Base-by-base conservation (phyloP, 1,140 invertebrate species). In the Penaeus vannamei region DNA sequence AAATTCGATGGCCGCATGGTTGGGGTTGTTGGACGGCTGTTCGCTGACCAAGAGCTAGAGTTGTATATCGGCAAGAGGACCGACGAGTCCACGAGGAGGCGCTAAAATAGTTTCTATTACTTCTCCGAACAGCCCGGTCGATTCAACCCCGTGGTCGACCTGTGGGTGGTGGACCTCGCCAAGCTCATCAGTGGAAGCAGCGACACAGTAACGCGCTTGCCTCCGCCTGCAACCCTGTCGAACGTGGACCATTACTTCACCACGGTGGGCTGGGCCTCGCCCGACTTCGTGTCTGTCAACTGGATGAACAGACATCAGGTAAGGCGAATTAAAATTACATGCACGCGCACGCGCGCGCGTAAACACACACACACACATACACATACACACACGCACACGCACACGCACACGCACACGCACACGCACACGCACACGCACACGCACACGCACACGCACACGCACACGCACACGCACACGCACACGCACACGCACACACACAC, bases 231-330 rank as follows among this genome's bases (percentile, higher is more conserved):
- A 20, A 88, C 86, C 23, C 85, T 92, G 29, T 81, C 87, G 12
- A 59, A 92, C 90, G 94, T 94, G 14, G 95, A 96, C 90, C 94
- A 95, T 91, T 96, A 97, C 92, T 93, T 97, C 87, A 94, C 95
- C 8, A 93, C 95, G 84, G 97, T 98, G 0, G 93, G 94, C 46
- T 99, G 98, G 96, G 95, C 95, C 19, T 95, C 95, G 76, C 94
- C 96, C 62, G 93, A 94, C 23, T 94, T 95, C 59, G 92, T 98
- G 14, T 93, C 95, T 19, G 95, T 97, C 1, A 95, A 96, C 32
- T 98, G 97, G 97, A 94, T 97, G 93, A 98, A 98, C 92, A 94
- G 98, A 90, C 94, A 96, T 66, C 98, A 98, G 93, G 98, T 97
- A 36, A 59, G 86, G 66, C 20, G 36, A 42, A 4, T 0, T 5